Evolutionary conservation across 2,113 vertebrate species (phyloP).

Genomic region (Morone chrysops): DNA sequence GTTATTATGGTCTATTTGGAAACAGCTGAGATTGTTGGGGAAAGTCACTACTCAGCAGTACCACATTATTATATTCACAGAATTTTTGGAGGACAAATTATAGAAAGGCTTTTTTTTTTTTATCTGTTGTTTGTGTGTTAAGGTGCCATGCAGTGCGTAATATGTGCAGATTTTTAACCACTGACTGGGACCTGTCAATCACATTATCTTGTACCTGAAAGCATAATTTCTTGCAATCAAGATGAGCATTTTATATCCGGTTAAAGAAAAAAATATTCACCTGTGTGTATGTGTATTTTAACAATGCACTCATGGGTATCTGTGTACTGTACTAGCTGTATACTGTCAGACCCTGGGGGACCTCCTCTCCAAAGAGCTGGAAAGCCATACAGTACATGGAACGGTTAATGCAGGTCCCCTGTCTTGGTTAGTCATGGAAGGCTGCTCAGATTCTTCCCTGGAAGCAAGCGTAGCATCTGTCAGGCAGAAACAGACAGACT

Average conservation of each 20-base stretch:
- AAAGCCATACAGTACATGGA: constrained; percentile 50
- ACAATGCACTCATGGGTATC: not conserved
- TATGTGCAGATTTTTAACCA: constrained; percentile 22
- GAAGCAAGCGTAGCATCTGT: constrained; percentile 72
- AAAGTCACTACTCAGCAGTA: constrained; percentile 41
- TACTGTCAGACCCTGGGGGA: constrained; percentile 33
- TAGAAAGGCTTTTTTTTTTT: not conserved
- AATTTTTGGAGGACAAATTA: constrained; percentile 27
- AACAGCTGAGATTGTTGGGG: constrained; percentile 53
- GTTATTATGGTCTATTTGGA: constrained; percentile 64
- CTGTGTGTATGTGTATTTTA: constrained; percentile 21
- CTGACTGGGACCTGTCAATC: constrained; percentile 35
- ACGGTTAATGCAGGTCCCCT: constrained; percentile 66
- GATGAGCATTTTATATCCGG: not conserved
- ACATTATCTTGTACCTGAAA: constrained; percentile 28
- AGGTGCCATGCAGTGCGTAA: not conserved
- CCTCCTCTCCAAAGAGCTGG: constrained; percentile 40
- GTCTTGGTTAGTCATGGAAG: constrained; percentile 77
- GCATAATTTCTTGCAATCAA: constrained; percentile 26
- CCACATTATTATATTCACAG: constrained; percentile 1
- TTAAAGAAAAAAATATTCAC: constrained; percentile 9
- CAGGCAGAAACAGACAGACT: constrained; percentile 63
- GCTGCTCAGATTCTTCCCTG: constrained; percentile 74
- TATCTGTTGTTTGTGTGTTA: constrained; percentile 53
- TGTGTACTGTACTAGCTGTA: constrained; percentile 17